Evolutionary conservation across 2,888 invertebrate species (phyloP), one percentile per base, ranked within the genome.

Genomic region (Cheilosia scutellata): DNA sequence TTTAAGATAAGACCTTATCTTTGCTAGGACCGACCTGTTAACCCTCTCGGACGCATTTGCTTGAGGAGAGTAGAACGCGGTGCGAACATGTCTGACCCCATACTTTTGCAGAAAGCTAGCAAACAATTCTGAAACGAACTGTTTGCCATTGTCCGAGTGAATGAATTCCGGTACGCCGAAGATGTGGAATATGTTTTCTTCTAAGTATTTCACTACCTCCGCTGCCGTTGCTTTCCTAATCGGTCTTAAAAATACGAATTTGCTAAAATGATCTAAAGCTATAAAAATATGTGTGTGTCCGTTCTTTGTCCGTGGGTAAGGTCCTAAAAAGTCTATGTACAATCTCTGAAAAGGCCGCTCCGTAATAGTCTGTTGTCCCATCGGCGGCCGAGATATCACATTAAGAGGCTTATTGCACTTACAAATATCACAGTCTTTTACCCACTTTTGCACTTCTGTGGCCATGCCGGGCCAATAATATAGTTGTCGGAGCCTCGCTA

Each of bases 261-360:
- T 20, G 20, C 20, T 20, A 33, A 87, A 62, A 16, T 72, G 74
- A 27, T 78, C 80, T n/a, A 83, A 3, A 0, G 65, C 53, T 5
- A 87, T 63, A 1, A 82, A 66, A 11, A 79, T 63, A 9, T 29
- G 44, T 0, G 63, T 70, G 20, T 82, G 65, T 13, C 71, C 84
- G 16, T 9, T 16, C 40, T 51, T 74, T 4, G 84, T 66, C 13
- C 80, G n/a, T 0, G 87, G 82, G 20, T 79, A 74, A 13, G 77
- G 77, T 9, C 84, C 84, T 16, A 77, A 25, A n/a, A 87, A 71
- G 58, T 82, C 84, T 0, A 80, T 63, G 42, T 44, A 68, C 1
- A 87, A 11, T 11, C 68, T 40, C 40, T 80, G 62, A 29, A 80
- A 68, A 1, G 83, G 82, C 6, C 77, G 42, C 4, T 68, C 60